These are phyloP conservation scores for Halcyon chelicuti DNA, from an alignment of 2,797 vertebrate species.

Conservation along the genomic window DNA sequence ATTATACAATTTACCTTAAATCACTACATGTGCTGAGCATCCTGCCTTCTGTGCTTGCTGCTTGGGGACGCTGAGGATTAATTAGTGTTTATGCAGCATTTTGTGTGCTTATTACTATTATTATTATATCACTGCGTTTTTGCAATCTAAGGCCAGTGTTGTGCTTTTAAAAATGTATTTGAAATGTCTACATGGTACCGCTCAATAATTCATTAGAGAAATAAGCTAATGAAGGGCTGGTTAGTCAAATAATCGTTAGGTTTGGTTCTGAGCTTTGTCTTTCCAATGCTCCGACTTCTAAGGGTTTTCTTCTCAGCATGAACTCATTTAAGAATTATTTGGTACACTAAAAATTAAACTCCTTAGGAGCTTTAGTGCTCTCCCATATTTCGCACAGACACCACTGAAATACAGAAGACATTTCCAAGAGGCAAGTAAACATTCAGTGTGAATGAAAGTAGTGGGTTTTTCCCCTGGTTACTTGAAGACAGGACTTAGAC, in stretches of 20 bases:
- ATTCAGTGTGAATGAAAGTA: background rate
- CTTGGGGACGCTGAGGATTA: slow-evolving; percentile 53
- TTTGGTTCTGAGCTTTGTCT: background rate
- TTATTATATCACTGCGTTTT: slow-evolving; percentile 44
- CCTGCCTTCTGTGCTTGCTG: slow-evolving; percentile 47
- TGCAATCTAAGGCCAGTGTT: slow-evolving; percentile 34
- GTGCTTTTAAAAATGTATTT: slow-evolving; percentile 32
- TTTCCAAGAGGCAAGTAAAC: slow-evolving; percentile 24
- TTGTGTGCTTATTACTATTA: slow-evolving; percentile 65
- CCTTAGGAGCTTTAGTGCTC: background rate
- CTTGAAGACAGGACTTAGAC: slow-evolving; percentile 7
- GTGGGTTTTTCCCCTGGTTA: background rate
- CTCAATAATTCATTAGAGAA: slow-evolving; percentile 60
- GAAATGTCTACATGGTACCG: background rate
- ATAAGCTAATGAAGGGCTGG: slow-evolving; percentile 18
- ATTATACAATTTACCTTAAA: slow-evolving; percentile 33
- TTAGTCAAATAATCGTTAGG: slow-evolving; percentile 42
- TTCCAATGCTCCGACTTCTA: background rate
- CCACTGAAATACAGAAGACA: background rate
- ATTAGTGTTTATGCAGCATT: slow-evolving; percentile 70
- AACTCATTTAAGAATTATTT: slow-evolving; percentile 60
- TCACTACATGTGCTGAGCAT: slow-evolving; percentile 5
- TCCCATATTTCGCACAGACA: background rate
- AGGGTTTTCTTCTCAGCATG: slow-evolving; percentile 60
- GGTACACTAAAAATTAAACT: slow-evolving; percentile 53